phyloP scores from a whole-genome alignment of 92 coral and sea anemone species.

The Micromussa lordhowensis region DNA sequence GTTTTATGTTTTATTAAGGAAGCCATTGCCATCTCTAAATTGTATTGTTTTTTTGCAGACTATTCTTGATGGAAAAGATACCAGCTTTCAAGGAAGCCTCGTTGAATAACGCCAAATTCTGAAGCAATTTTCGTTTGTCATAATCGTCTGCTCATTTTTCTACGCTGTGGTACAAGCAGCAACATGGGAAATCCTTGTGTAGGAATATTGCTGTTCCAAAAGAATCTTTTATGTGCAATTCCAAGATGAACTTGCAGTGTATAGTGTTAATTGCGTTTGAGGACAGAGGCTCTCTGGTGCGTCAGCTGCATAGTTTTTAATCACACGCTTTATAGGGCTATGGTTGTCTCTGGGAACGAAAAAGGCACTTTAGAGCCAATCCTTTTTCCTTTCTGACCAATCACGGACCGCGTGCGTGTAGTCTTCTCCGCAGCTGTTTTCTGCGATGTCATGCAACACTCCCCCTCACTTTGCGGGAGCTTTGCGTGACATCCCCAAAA shows the following conservation, averaged over 20 bases:
- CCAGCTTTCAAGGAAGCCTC: conserved; percentile 92
- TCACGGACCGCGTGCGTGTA: too few relatives aligned
- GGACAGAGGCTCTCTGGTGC: neutral
- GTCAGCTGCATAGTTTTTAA: neutral
- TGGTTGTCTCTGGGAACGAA: neutral
- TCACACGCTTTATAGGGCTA: neutral
- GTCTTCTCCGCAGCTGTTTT: too few relatives aligned
- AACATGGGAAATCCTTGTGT: neutral
- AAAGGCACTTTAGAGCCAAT: too few relatives aligned
- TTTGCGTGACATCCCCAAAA: too few relatives aligned
- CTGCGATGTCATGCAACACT: too few relatives aligned
- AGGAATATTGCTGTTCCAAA: neutral
- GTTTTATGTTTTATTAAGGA: neutral
- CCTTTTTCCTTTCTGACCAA: too few relatives aligned
- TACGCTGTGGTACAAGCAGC: neutral
- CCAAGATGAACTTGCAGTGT: neutral
- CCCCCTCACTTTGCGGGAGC: too few relatives aligned
- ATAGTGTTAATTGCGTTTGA: neutral
- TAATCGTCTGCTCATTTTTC: neutral
- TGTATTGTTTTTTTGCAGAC: conserved; percentile 42
- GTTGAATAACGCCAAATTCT: conserved; percentile 73
- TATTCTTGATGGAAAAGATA: conserved; percentile 73
- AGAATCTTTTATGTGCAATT: neutral
- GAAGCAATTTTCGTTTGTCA: neutral
- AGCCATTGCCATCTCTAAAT: neutral